Conservation (phyloP, 2,797 vertebrate genomes). For the Alauda arvensis region DNA sequence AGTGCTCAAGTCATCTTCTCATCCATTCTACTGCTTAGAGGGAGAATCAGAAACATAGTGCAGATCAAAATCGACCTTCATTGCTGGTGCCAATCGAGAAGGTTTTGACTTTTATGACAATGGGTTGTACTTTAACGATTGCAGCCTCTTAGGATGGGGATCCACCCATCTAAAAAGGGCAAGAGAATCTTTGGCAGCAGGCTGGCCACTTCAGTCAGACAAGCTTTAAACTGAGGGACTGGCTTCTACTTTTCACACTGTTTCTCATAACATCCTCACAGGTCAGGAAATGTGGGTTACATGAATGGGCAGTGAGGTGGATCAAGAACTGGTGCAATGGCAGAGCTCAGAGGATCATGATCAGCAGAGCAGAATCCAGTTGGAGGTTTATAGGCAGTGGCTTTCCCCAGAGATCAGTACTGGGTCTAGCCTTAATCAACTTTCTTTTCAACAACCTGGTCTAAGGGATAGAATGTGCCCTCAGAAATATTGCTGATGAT, state of each 20-base stretch:
- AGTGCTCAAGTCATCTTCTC: too few species aligned
- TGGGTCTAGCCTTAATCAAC: background rate
- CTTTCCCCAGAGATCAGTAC: background rate
- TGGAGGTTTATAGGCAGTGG: background rate
- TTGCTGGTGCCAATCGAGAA: background rate
- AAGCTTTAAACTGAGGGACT: background rate
- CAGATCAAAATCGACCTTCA: background rate
- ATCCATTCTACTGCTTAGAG: background rate
- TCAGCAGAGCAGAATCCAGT: background rate
- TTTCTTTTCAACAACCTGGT: background rate
- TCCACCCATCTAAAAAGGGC: background rate
- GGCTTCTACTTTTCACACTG: fast-evolving
- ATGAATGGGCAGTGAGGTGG: background rate
- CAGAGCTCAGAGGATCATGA: background rate
- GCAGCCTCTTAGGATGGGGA: fast-evolving
- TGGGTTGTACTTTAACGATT: background rate
- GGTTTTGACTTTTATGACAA: background rate
- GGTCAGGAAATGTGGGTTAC: background rate
- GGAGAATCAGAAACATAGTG: background rate
- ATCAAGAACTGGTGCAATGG: background rate
- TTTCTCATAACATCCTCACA: background rate
- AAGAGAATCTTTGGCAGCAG: background rate
- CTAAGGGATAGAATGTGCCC: background rate
- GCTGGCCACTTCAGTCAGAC: background rate
- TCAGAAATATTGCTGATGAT: background rate